phyloP scores from a whole-genome alignment of 2,113 vertebrate species.

The Scopus umbretta region DNA sequence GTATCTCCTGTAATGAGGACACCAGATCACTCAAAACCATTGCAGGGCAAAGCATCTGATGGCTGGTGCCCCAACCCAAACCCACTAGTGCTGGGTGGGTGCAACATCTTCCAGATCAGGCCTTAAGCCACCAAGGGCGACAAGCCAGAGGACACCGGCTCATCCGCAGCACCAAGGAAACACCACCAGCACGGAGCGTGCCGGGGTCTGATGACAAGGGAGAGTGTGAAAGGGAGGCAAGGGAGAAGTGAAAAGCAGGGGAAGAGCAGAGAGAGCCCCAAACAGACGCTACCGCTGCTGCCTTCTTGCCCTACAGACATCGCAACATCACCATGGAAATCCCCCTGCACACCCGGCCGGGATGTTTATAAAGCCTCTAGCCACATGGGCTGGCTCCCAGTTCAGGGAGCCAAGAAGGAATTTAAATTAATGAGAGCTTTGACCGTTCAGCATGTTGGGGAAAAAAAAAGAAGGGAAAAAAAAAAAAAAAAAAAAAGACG shows the following conservation, averaged over 20 bases:
- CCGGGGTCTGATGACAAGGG: not conserved
- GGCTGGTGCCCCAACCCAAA: not conserved
- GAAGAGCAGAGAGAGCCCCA: not conserved
- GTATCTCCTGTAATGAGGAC: not conserved
- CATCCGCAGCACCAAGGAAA: not conserved
- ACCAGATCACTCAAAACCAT: not conserved
- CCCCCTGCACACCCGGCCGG: rapidly evolving
- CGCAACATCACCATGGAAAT: not conserved
- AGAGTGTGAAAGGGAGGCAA: too few species aligned
- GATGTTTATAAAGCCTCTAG: not conserved
- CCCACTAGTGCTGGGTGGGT: rapidly evolving
- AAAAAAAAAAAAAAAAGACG: too few species aligned
- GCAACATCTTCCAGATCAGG: not conserved
- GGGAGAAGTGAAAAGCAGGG: not conserved
- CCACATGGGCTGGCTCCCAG: not conserved
- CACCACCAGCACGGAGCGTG: rapidly evolving
- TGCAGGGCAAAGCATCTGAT: not conserved
- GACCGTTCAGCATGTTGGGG: not conserved
- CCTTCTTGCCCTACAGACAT: not conserved
- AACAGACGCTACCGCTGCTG: not conserved
- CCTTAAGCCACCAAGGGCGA: not conserved
- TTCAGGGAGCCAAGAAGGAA: not conserved
- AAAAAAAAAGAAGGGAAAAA: not conserved
- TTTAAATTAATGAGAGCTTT: not conserved
- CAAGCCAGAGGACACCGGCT: not conserved